phyloP scores from a whole-genome alignment of 2,113 vertebrate species.

The Casuarius casuarius region DNA sequence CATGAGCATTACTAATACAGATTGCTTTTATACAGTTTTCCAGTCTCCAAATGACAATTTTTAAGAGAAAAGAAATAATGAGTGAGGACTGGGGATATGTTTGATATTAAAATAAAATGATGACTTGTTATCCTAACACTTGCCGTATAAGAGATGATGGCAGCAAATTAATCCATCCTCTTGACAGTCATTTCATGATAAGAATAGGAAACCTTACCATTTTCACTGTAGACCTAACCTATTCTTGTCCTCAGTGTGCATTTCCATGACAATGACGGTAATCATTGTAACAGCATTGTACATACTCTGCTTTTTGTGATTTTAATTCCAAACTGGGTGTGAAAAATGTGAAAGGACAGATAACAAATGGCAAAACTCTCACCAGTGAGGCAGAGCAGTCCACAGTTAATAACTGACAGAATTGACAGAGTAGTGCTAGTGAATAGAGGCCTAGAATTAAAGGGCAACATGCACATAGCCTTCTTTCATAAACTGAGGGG shows the following conservation, averaged over 20 bases:
- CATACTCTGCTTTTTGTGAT: constrained; percentile 27
- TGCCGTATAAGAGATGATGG: neutral
- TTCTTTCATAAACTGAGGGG: neutral
- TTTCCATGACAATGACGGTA: constrained; percentile 29
- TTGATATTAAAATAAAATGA: neutral
- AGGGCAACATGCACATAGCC: neutral
- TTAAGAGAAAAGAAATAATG: neutral
- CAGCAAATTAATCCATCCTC: constrained; percentile 3
- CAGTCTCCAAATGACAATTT: neutral
- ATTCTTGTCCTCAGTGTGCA: neutral
- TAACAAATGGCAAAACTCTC: constrained; percentile 14
- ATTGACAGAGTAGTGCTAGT: neutral
- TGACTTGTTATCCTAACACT: neutral
- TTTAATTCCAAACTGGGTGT: constrained; percentile 1
- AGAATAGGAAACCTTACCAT: neutral
- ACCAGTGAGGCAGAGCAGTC: neutral
- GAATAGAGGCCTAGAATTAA: neutral
- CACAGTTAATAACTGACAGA: constrained; percentile 18
- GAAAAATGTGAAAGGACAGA: constrained; percentile 39
- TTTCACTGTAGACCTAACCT: neutral
- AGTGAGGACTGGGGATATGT: neutral
- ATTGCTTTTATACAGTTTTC: neutral
- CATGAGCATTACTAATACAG: neutral
- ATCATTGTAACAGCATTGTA: neutral
- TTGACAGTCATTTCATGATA: neutral